phyloP scores from a whole-genome alignment of 2,797 vertebrate genomes.

The Chloroceryle amazona region DNA sequence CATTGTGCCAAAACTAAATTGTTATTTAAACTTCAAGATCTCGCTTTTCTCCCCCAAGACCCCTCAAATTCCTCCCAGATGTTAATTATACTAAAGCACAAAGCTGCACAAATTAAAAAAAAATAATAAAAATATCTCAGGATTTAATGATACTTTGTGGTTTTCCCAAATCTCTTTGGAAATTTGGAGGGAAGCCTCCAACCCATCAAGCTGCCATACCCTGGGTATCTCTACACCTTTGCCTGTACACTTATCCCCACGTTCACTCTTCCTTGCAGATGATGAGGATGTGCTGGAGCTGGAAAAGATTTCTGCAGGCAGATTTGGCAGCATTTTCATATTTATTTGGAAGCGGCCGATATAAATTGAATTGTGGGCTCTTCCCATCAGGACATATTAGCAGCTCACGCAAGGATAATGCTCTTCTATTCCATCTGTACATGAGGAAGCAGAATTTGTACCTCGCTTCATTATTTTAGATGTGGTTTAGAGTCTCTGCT shows the following conservation, averaged over 20 bases:
- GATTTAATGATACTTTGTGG: background rate
- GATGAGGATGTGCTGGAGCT: background rate
- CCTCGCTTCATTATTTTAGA: background rate
- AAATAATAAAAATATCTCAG: background rate
- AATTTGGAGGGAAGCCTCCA: background rate
- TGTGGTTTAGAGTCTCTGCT: background rate
- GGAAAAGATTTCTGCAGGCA: background rate
- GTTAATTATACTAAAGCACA: constrained; percentile 33
- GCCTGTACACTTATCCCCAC: background rate
- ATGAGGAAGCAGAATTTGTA: background rate
- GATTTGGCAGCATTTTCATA: background rate
- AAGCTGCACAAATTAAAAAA: background rate
- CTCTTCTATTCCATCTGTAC: constrained; percentile 15
- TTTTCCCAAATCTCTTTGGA: background rate
- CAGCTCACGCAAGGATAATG: background rate
- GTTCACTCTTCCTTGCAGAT: background rate
- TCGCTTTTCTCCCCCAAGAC: constrained; percentile 49
- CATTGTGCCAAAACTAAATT: constrained; percentile 27
- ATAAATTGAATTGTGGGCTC: constrained; percentile 21
- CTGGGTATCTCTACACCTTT: background rate
- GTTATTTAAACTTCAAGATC: constrained; percentile 67
- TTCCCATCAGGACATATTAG: background rate
- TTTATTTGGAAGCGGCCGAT: background rate
- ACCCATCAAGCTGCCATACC: background rate
- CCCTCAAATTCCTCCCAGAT: constrained; percentile 60